Conservation (phyloP, 2,888 invertebrate genomes). For the Eilema depressum region DNA sequence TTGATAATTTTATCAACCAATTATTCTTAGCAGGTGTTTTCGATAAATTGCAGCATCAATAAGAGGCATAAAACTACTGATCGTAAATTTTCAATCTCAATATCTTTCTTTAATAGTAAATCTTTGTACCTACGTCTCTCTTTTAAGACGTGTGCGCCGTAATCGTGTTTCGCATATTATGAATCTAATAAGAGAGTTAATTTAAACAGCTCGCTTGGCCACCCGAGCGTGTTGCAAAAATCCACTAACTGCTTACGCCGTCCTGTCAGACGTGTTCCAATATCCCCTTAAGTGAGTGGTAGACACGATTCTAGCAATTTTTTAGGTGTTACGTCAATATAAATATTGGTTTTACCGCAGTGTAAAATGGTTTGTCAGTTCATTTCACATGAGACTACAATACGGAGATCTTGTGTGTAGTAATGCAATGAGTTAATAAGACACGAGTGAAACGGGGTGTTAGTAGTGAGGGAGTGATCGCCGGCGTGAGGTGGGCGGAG, state of each 20-base stretch:
- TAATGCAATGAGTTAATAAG: conserved; percentile 41
- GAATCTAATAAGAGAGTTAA: conserved; percentile 69
- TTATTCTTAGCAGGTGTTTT: too few relatives aligned
- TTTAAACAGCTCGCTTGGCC: conserved; percentile 67
- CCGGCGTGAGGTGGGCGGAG: conserved; percentile 71
- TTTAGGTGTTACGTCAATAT: conserved; percentile 67
- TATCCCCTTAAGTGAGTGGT: conserved; percentile 54
- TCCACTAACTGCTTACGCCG: conserved; percentile 51
- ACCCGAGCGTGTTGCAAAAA: conserved; percentile 67
- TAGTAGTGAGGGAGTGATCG: conserved; percentile 49
- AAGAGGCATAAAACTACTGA: background rate
- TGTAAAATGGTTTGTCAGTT: conserved; percentile 70
- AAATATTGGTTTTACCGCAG: conserved; percentile 63
- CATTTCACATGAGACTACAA: conserved; percentile 54
- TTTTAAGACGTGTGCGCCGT: conserved; percentile 27
- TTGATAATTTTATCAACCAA: too few relatives aligned
- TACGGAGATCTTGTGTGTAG: conserved; percentile 64
- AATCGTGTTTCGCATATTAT: conserved; percentile 65
- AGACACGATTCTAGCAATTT: conserved; percentile 62
- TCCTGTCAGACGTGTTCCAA: conserved; percentile 58
- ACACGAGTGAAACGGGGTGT: conserved; percentile 57
- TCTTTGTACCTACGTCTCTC: background rate
- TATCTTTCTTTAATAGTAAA: background rate
- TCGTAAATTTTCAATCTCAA: background rate
- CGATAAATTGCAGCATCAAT: too few relatives aligned